These are phyloP conservation scores for Rhinatrema bivittatum DNA, from an alignment of 2,797 vertebrate species.

Conservation along the genomic window DNA sequence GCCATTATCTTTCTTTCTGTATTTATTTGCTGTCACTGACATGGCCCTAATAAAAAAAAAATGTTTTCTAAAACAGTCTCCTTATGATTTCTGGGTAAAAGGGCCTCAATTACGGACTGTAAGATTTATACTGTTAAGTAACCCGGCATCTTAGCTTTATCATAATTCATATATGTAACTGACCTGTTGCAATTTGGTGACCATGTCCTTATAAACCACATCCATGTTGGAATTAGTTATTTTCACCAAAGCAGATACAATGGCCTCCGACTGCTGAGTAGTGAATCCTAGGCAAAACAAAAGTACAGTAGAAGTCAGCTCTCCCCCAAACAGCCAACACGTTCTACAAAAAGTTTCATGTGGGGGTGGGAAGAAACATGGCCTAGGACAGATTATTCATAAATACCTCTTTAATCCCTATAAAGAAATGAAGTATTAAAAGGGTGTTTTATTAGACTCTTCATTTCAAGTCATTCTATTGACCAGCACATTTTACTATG, in stretches of 20 bases:
- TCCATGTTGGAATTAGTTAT: slow-evolving; percentile 81
- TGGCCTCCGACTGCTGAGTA: slow-evolving; percentile 74
- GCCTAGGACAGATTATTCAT: neutral
- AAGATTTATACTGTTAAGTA: too few relatives aligned
- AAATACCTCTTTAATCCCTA: neutral
- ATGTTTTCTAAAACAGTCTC: too few relatives aligned
- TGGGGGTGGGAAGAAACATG: neutral
- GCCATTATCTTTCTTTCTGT: too few relatives aligned
- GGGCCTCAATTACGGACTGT: too few relatives aligned
- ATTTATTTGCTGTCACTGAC: too few relatives aligned
- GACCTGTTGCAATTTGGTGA: slow-evolving; percentile 92
- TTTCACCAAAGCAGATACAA: slow-evolving; percentile 73
- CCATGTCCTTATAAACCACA: slow-evolving; percentile 81
- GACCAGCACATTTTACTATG: too few relatives aligned
- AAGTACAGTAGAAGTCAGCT: slow-evolving; percentile 13
- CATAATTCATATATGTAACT: slow-evolving; percentile 13
- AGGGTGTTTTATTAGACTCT: too few relatives aligned
- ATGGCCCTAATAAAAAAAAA: too few relatives aligned
- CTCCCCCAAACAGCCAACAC: neutral
- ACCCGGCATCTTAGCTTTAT: too few relatives aligned
- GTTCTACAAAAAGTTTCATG: neutral
- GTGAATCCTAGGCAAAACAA: slow-evolving; percentile 67
- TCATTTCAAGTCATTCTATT: too few relatives aligned
- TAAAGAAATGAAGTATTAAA: neutral
- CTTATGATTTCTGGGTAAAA: too few relatives aligned